Percentiles rank a stretch among this genome's conserved stretches.
These are phyloP conservation scores for Sebastes ruberrimus DNA, from an alignment of 2,797 vertebrate genomes.

Conservation along the genomic window DNA sequence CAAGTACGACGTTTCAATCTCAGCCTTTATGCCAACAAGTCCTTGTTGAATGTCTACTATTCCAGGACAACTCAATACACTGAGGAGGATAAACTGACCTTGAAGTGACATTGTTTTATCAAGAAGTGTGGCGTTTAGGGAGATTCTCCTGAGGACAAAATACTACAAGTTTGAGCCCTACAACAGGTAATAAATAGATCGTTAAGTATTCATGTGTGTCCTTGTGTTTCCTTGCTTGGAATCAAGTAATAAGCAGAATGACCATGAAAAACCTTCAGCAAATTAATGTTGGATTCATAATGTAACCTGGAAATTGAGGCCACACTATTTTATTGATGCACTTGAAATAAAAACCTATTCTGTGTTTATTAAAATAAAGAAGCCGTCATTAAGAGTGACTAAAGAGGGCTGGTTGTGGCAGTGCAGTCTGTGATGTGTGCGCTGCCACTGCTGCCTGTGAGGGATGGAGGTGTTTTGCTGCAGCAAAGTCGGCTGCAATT, in stretches of 20 bases:
- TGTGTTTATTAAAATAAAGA: conserved; percentile 2
- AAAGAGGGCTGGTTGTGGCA: neutral
- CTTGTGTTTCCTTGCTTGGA: neutral
- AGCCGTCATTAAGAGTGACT: neutral
- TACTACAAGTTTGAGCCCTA: neutral
- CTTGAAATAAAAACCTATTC: neutral
- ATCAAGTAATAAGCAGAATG: neutral
- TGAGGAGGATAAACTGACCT: neutral
- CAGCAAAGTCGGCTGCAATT: conserved; percentile 10
- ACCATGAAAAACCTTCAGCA: neutral
- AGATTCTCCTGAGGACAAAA: neutral
- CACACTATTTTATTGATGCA: neutral
- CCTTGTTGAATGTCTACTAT: neutral
- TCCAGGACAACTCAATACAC: neutral
- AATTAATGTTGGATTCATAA: neutral
- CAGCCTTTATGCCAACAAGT: neutral
- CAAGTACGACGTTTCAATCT: neutral
- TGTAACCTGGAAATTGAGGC: neutral
- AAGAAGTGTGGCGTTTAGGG: neutral
- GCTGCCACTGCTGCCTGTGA: conserved; percentile 20
- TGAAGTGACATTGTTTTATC: neutral
- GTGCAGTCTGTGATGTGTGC: neutral
- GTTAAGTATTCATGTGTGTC: neutral
- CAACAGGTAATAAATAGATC: neutral
- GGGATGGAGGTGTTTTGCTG: conserved; percentile 27